Percentiles rank a stretch among this genome's conserved stretches.
phyloP scores from a whole-genome alignment of 2,888 invertebrate species.

The Mechanitis mazaeus region DNA sequence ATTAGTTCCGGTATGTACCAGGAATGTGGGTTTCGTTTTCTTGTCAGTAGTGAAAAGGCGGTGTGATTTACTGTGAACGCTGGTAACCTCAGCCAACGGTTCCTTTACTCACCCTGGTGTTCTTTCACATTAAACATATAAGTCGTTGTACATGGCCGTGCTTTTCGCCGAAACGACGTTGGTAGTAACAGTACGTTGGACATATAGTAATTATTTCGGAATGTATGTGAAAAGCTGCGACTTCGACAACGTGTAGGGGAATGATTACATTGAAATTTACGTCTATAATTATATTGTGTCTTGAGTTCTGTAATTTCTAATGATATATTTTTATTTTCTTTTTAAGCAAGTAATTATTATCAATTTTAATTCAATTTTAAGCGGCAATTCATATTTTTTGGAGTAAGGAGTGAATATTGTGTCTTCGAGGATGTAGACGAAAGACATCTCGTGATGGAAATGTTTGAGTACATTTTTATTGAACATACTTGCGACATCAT shows the following conservation, averaged over 20 bases:
- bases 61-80: not conserved
- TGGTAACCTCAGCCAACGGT: not conserved
- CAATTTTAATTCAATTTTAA: not conserved
- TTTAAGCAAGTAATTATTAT: not conserved
- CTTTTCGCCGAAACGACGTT: not conserved
- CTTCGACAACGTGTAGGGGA: not conserved
- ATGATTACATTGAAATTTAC: conserved; percentile 1
- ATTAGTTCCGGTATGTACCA: conserved; percentile 9
- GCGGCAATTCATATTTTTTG: not conserved
- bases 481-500: not conserved
- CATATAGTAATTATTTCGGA: not conserved
- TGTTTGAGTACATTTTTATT: not conserved
- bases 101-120: not conserved
- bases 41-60: conserved; percentile 1
- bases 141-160: not conserved
- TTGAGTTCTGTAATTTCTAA: not conserved
- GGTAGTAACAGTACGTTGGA: not conserved
- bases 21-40: not conserved
- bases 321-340: not conserved
- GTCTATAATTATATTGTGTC: not conserved
- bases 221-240: not conserved
- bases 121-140: not conserved
- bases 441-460: not conserved
- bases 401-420: not conserved
- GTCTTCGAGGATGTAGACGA: not conserved